phyloP scores from a whole-genome alignment of 30 jellyfish, hydroid and myxozoan species.

The Cassiopea andromeda region DNA sequence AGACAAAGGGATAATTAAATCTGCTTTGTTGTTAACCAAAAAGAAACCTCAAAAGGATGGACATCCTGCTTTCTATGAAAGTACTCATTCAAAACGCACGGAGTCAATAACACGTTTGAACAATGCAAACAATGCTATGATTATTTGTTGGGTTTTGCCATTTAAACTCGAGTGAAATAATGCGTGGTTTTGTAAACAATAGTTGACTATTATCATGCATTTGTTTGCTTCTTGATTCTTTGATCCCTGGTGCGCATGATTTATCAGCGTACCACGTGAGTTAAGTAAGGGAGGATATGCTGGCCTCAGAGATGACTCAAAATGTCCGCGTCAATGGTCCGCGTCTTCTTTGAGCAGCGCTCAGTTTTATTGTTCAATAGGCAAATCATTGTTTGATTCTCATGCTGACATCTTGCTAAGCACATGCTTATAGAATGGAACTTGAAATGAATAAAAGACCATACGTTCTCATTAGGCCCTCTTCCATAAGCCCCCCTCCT shows the following conservation, averaged over 20 bases:
- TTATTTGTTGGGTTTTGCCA: background rate
- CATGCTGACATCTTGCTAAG: too few relatives aligned
- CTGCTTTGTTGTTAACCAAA: conserved; percentile 47
- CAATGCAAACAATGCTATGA: background rate
- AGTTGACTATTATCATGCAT: background rate
- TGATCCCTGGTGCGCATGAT: conserved; percentile 6
- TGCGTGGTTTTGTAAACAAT: conserved; percentile 5
- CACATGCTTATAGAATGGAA: too few relatives aligned
- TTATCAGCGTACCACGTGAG: background rate
- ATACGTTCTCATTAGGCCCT: too few relatives aligned
- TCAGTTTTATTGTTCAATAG: too few relatives aligned
- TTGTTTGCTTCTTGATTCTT: conserved; percentile 9
- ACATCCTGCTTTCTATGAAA: background rate
- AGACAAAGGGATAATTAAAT: conserved; percentile 45
- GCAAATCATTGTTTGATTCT: too few relatives aligned
- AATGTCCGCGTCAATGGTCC: background rate
- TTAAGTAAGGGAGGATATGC: background rate
- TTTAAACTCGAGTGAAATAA: background rate
- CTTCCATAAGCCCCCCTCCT: too few relatives aligned
- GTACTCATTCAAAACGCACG: background rate
- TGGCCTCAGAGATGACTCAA: background rate
- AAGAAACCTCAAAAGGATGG: conserved; percentile 29
- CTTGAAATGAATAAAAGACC: too few relatives aligned
- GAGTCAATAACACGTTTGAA: conserved; percentile 10
- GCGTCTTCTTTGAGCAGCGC: too few relatives aligned